Evolutionary conservation across 2,113 vertebrate genomes (phyloP).

Genomic region (Salvelinus namaycush): DNA sequence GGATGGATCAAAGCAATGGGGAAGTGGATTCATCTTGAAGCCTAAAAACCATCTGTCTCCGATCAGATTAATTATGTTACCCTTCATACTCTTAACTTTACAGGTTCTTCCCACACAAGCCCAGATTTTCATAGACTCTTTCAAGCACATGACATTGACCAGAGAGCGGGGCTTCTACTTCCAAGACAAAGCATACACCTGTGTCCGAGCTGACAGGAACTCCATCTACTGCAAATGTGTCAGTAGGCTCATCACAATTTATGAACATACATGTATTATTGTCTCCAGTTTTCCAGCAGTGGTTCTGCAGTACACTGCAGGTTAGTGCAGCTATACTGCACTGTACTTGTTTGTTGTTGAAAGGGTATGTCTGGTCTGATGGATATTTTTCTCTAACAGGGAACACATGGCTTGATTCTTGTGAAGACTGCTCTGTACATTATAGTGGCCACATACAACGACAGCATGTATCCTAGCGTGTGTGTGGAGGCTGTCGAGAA

Average conservation of each 20-base stretch:
- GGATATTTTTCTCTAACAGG: conserved; percentile 41
- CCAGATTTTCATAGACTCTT: conserved; percentile 61
- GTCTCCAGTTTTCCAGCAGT: not conserved
- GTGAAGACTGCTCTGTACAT: conserved; percentile 72
- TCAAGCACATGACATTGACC: conserved; percentile 63
- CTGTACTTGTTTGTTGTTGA: too few species aligned
- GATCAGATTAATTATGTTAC: not conserved
- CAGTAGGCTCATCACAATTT: conserved; percentile 17
- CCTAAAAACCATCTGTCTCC: not conserved
- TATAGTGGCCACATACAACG: conserved; percentile 71
- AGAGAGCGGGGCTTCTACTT: conserved; percentile 71
- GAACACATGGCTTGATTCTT: conserved; percentile 67
- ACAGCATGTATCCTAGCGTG: conserved; percentile 76
- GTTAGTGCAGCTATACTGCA: too few species aligned
- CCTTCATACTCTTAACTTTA: not conserved
- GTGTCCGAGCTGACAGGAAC: conserved; percentile 69
- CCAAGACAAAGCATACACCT: conserved; percentile 66
- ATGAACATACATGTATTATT: not conserved
- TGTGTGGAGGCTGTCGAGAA: conserved; percentile 81
- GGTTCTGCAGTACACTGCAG: not conserved
- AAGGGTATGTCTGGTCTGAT: not conserved
- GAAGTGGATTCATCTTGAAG: not conserved
- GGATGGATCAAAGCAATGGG: not conserved
- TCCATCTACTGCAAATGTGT: conserved; percentile 76
- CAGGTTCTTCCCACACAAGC: conserved; percentile 63